Evolutionary conservation across 2,888 invertebrate species (phyloP), one percentile per base, ranked within the genome.

Genomic region (Chrysotoxum bicinctum): DNA sequence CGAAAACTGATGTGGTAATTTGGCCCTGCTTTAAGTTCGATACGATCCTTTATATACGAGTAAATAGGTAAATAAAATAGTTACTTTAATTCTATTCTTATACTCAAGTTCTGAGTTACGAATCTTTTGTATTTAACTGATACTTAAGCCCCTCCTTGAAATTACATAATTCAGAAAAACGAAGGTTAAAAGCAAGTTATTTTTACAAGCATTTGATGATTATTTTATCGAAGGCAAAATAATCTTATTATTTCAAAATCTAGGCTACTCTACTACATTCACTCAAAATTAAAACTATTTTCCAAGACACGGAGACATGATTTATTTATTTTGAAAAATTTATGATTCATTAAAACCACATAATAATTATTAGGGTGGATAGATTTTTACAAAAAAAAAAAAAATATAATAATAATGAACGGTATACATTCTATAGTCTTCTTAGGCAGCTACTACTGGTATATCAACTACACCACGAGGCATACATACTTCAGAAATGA

Each of bases 381-480:
- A 40, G 14, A 50, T 50, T 43, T 58, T 14, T 14, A 37, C 10
- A 19, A 60, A 40, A 21, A 16, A n/a, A 43, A 16, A 43, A 19
- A 60, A 60, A 21, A 16, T 10, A 43, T 12, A 43, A 16, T 26
- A 60, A 60, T 60, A 60, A 60, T 62, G 26, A 62, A 26, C 40
- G 26, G 16, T 40, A 16, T 23, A 26, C 16, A 35, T 43, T 43
- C 14, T 32, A 1, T 45, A 64, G 19, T 23, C 45, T 30, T 43
- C 62, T 43, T 16, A 62, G 35, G 23, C 8, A 14, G 12, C 4
- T 1, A 23, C 4, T 19, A 32, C 54, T 32, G 30, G 35, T 26
- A 43, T 40, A 30, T 16, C 37, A 40, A 40, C 60, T 60, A n/a
- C 30, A 64, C 45, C 45, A 64, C 45, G 30, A 64, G 45, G 26